A percentile compares a stretch with the other conserved stretches of the same genome.
Conservation (phyloP, 2,113 vertebrate species). For the Oxyura jamaicensis region DNA sequence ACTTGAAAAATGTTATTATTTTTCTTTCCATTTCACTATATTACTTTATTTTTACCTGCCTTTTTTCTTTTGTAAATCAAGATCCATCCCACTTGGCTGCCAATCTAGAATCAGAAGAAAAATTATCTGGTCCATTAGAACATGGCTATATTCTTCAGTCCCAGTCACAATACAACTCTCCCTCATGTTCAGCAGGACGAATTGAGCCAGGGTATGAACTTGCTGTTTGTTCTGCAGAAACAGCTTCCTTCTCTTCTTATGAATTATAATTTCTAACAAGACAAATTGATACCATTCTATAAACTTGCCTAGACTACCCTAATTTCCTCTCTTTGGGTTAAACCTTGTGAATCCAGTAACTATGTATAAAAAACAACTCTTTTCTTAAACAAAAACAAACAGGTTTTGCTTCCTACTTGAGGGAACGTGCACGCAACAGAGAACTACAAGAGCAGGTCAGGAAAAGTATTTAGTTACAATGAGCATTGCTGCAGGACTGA, state of each 20-base stretch:
- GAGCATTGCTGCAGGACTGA: too few relatives aligned
- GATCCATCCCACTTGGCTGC: not conserved
- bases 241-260: not conserved
- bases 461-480: not conserved
- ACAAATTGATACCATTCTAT: not conserved
- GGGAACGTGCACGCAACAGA: rapidly evolving
- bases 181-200: not conserved
- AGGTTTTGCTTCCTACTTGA: not conserved
- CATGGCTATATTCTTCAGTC: not conserved
- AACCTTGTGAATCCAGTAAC: not conserved
- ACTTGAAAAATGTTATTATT: not conserved
- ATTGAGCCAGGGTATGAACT: not conserved
- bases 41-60: not conserved
- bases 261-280: not conserved
- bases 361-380: not conserved
- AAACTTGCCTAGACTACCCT: not conserved
- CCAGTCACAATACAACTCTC: not conserved
- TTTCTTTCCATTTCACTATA: too few relatives aligned
- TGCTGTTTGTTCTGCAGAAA: not conserved
- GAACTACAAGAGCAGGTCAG: not conserved
- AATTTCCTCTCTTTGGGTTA: not conserved
- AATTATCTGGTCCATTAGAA: not conserved
- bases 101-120: not conserved
- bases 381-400: not conserved
- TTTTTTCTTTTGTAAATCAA: not conserved